phyloP scores from a whole-genome alignment of 2,797 vertebrate genomes.

The Borostomias antarcticus region DNA sequence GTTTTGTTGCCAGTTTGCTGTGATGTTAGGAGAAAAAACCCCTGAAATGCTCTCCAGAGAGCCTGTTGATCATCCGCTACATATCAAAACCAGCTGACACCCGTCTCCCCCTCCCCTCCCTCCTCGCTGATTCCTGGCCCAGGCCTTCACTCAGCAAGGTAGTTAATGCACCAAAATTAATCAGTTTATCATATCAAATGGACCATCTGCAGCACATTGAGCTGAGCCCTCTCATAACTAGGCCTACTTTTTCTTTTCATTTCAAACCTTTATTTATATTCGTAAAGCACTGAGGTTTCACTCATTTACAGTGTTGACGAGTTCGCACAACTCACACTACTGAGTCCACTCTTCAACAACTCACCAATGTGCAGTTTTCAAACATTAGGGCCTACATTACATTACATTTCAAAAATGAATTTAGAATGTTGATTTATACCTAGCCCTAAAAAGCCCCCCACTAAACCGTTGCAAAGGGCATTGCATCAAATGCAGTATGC shows the following conservation, averaged over 20 bases:
- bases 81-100: constrained; percentile 85
- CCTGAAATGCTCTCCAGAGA: constrained; percentile 55
- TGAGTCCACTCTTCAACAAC: not conserved
- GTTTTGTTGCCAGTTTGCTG: constrained; percentile 29
- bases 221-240: not conserved
- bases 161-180: constrained; percentile 48
- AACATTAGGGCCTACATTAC: no score
- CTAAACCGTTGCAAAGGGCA: no score
- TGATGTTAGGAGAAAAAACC: constrained; percentile 45
- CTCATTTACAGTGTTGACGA: no score
- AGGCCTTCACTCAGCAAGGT: constrained; percentile 43
- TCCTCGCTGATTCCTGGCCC: constrained; percentile 33
- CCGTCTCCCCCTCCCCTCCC: constrained; percentile 19
- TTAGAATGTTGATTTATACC: no score
- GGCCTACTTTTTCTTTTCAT: no score
- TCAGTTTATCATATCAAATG: constrained; percentile 66
- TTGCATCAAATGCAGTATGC: no score
- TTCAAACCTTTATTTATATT: no score
- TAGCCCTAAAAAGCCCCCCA: no score
- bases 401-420: not conserved
- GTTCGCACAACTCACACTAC: no score
- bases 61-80: constrained; percentile 58
- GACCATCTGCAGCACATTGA: constrained; percentile 16
- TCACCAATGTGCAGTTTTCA: no score
- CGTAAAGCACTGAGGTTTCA: no score